Conservation (phyloP, 1,140 invertebrate genomes). For the Cotesia chilonis region DNA sequence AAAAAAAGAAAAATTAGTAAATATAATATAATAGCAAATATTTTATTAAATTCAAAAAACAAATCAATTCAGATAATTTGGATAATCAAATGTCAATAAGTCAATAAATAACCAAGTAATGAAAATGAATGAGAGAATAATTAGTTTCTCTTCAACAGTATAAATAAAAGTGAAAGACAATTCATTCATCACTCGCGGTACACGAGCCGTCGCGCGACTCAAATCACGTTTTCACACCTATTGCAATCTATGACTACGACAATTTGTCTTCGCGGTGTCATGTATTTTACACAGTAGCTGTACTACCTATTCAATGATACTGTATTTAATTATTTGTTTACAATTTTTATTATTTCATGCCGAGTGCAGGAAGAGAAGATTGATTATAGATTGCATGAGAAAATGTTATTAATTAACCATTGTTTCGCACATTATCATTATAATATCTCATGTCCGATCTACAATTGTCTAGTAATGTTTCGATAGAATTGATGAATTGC, state of each 20-base stretch:
- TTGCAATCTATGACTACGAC: conserved; percentile 1
- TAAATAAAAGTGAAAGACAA: background rate
- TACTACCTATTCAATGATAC: conserved; percentile 34
- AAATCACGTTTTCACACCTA: conserved; percentile 6
- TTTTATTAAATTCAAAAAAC: background rate
- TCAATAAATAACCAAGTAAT: too few species aligned
- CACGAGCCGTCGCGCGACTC: conserved; percentile 4
- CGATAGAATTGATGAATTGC: background rate
- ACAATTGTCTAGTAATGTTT: background rate
- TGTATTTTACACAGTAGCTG: conserved; percentile 38
- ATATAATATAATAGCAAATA: background rate
- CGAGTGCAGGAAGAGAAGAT: too few species aligned
- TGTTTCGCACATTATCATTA: background rate
- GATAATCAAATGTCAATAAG: too few species aligned
- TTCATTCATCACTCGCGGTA: conserved; percentile 12
- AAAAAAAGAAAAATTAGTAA: background rate
- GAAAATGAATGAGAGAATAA: too few species aligned
- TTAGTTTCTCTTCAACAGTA: background rate
- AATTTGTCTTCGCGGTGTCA: conserved; percentile 36
- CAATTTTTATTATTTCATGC: background rate
- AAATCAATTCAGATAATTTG: too few species aligned
- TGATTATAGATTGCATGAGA: too few species aligned
- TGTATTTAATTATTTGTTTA: conserved; percentile 31
- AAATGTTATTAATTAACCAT: too few species aligned
- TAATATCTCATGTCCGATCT: too few species aligned